Conservation (phyloP, 2,113 vertebrate species). For the Chrysemys picta region DNA sequence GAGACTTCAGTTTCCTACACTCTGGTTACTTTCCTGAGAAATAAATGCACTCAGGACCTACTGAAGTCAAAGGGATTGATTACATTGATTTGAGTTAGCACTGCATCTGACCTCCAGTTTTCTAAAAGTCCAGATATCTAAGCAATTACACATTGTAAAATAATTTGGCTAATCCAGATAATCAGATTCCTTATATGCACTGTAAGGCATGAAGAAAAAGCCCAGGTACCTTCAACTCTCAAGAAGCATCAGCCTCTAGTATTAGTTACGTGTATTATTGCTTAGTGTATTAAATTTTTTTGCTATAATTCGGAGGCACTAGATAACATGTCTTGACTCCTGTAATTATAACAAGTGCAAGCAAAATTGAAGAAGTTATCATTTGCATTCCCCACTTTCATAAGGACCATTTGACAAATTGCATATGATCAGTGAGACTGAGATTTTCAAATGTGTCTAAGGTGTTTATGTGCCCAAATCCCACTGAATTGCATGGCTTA, state of each 20-base stretch:
- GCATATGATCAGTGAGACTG: background rate
- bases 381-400: background rate
- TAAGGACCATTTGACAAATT: background rate
- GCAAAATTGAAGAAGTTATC: background rate
- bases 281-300: background rate
- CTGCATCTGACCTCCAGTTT: background rate
- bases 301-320: background rate
- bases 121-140: background rate
- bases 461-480: background rate
- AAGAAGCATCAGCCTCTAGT: background rate
- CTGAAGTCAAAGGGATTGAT: background rate
- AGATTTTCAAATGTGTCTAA: background rate
- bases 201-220: background rate
- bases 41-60: background rate
- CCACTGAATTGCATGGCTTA: conserved; percentile 16
- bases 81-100: background rate
- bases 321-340: background rate
- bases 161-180: background rate
- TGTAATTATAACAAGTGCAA: background rate
- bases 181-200: background rate
- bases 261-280: background rate
- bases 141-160: background rate
- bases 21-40: background rate
- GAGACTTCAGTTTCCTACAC: background rate
- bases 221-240: background rate